These are phyloP conservation scores for Phycodurus eques DNA, from an alignment of 2,113 vertebrate species.

Conservation along the genomic window DNA sequence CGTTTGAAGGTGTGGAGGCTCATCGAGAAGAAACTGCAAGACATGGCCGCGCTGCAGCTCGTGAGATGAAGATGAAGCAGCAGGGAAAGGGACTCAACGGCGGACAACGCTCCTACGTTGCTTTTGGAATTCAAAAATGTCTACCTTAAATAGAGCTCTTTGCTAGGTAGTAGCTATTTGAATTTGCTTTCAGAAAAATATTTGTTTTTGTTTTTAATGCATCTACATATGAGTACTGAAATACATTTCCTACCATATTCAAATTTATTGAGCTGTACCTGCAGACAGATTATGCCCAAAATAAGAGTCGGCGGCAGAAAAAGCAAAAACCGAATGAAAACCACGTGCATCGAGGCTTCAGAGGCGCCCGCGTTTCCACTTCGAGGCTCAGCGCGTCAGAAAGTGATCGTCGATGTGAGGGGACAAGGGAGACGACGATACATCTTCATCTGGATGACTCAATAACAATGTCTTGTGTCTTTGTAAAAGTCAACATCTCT, in stretches of 20 bases:
- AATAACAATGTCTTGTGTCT: slow-evolving; percentile 6
- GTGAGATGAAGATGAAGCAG: not conserved
- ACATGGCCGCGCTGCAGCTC: not conserved
- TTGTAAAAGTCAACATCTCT: slow-evolving; percentile 29
- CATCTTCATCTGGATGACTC: not conserved
- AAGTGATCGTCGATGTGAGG: not conserved
- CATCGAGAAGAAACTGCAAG: not conserved
- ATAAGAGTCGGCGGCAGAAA: too few species aligned
- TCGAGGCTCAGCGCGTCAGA: not conserved
- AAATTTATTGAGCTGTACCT: too few species aligned
- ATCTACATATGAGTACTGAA: too few species aligned
- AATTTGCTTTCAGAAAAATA: too few species aligned
- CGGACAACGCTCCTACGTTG: too few species aligned
- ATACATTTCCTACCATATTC: too few species aligned
- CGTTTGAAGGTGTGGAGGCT: not conserved
- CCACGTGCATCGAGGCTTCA: not conserved
- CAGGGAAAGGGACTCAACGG: too few species aligned
- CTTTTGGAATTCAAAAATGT: too few species aligned
- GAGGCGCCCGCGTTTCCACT: not conserved
- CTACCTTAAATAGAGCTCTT: too few species aligned
- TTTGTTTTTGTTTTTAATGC: too few species aligned
- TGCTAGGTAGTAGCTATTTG: too few species aligned
- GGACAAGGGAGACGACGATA: not conserved
- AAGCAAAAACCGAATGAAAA: not conserved
- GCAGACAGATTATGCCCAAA: not conserved